These are phyloP conservation scores for Opisthocomus hoazin DNA, from an alignment of 2,113 vertebrate species.

Conservation along the genomic window DNA sequence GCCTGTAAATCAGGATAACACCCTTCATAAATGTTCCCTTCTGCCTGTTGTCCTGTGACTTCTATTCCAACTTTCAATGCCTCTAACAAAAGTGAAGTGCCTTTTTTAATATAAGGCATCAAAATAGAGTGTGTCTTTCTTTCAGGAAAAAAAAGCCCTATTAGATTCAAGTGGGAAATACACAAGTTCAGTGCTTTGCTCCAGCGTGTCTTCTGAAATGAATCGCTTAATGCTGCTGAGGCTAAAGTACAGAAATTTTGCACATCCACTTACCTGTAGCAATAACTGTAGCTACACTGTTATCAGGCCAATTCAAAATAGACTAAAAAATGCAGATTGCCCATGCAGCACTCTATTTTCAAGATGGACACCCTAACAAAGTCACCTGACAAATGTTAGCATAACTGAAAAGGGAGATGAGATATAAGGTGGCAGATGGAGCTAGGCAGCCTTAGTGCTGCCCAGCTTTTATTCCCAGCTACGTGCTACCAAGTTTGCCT, in stretches of 20 bases:
- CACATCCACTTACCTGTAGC: background rate
- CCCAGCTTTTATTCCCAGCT: background rate
- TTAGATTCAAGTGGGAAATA: background rate
- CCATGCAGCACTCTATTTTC: background rate
- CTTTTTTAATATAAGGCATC: background rate
- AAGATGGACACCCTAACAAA: background rate
- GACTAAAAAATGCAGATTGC: background rate
- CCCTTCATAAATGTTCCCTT: background rate
- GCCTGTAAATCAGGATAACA: background rate
- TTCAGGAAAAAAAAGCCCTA: background rate
- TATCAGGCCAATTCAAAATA: background rate
- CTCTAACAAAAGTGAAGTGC: background rate
- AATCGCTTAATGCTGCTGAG: background rate
- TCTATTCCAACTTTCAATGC: background rate
- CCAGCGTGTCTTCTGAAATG: background rate
- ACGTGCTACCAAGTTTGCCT: background rate
- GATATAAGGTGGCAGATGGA: background rate
- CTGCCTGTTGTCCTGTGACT: accelerated
- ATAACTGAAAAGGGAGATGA: background rate
- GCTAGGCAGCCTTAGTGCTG: background rate
- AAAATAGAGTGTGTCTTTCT: background rate
- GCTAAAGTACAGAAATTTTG: background rate
- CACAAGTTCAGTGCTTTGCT: background rate
- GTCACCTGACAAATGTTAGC: background rate
- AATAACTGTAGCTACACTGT: background rate